A percentile compares a stretch with the other conserved stretches of the same genome.
Evolutionary conservation across 2,888 invertebrate species (phyloP).

Genomic region (Leptarthrus brevirostris): DNA sequence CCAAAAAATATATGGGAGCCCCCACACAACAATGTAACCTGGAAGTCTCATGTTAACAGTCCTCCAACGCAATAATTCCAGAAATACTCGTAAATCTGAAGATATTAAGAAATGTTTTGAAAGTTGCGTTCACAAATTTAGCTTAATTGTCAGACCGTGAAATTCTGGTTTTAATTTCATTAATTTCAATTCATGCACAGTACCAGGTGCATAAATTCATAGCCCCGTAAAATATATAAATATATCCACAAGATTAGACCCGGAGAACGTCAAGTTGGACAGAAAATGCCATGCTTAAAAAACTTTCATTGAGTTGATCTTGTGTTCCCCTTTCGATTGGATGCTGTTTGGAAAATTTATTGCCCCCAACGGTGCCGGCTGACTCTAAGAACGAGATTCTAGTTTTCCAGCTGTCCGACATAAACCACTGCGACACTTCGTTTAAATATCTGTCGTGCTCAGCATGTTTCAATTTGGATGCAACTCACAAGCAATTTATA

Average conservation of each 20-base stretch:
- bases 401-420: slow-evolving; percentile 45
- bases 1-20: slow-evolving; percentile 8
- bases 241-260: not conserved
- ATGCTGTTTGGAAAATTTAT: slow-evolving; percentile 17
- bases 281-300: not conserved
- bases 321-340: slow-evolving; percentile 2
- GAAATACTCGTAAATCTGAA: slow-evolving; percentile 13
- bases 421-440: slow-evolving; percentile 43
- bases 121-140: slow-evolving; percentile 35
- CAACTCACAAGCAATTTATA: slow-evolving; percentile 36
- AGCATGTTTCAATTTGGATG: slow-evolving; percentile 47
- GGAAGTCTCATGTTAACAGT: not conserved
- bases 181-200: not conserved
- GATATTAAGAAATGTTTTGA: slow-evolving; percentile 37
- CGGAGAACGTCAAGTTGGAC: not conserved
- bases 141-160: slow-evolving; percentile 22
- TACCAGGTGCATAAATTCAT: slow-evolving; percentile 2
- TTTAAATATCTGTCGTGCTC: slow-evolving; percentile 44
- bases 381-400: slow-evolving; percentile 38
- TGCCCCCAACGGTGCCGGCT: not conserved
- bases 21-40: not conserved
- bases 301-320: slow-evolving; percentile 16
- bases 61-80: not conserved
- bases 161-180: not conserved
- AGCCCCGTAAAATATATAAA: not conserved